Base-by-base conservation (phyloP, 1,140 invertebrate species). In the Pseudomyrmex concolor region DNA sequence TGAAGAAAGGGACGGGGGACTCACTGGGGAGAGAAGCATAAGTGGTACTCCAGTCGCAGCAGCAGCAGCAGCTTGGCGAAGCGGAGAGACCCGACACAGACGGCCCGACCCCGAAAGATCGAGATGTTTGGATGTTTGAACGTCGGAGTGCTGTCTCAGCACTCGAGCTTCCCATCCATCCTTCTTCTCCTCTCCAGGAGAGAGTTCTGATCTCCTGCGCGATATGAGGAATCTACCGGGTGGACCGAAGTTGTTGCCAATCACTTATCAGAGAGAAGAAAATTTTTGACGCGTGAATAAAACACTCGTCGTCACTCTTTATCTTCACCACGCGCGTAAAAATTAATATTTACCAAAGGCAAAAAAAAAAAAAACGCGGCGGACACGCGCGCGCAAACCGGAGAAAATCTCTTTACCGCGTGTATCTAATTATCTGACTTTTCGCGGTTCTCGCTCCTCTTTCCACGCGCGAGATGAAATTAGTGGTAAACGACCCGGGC, bases 91-190 rank as follows among this genome's bases (percentile, higher is more conserved):
- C 90, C 86, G 87, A 93, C 91, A 92, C 91, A 92, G 91, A 93
- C 92, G 91, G 83, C 64, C 64, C 76, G 74, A 78, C 74, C 74
- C 74, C 91, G 91, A 94, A 93, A 93, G 92, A 94, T 93, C 92
- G 90, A 91, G 92, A 93, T 94, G 93, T 94, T 94, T 94, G 93
- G 92, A 93, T 94, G 92, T 93, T 94, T 92, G 92, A 93, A 91
- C 92, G 91, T 88, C 86, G 86, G 90, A 93, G 92, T 93, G 92
- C 92, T 91, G 90, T 90, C 90, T 92, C 92, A 92, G 92, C 92
- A 92, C 92, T 94, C 87, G 84, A 91, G 62, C 83, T 83, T 84
- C 63, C 34, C 82, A 59, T 77, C 82, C 77, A 76, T 84, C 68
- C 84, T 59, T 68, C 17, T 55, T 51, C 50, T 62, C 63, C 76